Conservation (phyloP, 1,140 invertebrate genomes). For the Drosophila nebulosa region DNA sequence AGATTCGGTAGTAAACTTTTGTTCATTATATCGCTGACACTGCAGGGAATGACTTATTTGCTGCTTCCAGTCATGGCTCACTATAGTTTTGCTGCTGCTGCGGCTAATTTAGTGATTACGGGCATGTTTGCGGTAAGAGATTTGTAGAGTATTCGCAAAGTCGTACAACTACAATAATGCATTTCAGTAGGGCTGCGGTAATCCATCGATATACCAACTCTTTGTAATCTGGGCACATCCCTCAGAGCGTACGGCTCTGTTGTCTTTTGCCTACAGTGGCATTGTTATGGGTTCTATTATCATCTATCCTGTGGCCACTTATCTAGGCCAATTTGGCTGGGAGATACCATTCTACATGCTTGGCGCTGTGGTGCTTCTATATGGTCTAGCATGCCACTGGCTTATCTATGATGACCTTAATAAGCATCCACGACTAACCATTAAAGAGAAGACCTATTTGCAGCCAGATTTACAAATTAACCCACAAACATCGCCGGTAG, state of each 20-base stretch:
- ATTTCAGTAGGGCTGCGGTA: constrained; percentile 53
- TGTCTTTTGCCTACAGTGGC: constrained; percentile 70
- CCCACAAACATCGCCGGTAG: constrained; percentile 19
- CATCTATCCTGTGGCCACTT: constrained; percentile 60
- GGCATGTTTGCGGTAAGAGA: constrained; percentile 58
- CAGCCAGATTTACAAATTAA: background rate
- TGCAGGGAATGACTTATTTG: constrained; percentile 42
- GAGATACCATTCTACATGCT: constrained; percentile 61
- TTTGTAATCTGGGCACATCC: constrained; percentile 74
- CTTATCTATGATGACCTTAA: constrained; percentile 63
- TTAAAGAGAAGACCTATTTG: constrained; percentile 49
- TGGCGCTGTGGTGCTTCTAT: constrained; percentile 37
- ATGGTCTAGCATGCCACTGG: constrained; percentile 53
- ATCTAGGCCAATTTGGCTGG: constrained; percentile 61
- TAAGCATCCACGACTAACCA: constrained; percentile 59
- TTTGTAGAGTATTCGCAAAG: background rate
- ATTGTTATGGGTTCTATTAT: constrained; percentile 53
- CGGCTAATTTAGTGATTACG: constrained; percentile 35
- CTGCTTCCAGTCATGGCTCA: constrained; percentile 55
- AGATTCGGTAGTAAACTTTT: constrained; percentile 63
- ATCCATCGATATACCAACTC: constrained; percentile 67
- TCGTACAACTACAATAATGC: background rate
- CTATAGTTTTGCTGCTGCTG: constrained; percentile 39
- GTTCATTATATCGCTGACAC: constrained; percentile 54
- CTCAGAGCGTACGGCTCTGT: constrained; percentile 59